Percentiles rank a stretch among this genome's conserved stretches.
These are phyloP conservation scores for Paradoxurus hermaphroditus DNA, from an alignment of 2,113 vertebrate species.

Conservation along the genomic window DNA sequence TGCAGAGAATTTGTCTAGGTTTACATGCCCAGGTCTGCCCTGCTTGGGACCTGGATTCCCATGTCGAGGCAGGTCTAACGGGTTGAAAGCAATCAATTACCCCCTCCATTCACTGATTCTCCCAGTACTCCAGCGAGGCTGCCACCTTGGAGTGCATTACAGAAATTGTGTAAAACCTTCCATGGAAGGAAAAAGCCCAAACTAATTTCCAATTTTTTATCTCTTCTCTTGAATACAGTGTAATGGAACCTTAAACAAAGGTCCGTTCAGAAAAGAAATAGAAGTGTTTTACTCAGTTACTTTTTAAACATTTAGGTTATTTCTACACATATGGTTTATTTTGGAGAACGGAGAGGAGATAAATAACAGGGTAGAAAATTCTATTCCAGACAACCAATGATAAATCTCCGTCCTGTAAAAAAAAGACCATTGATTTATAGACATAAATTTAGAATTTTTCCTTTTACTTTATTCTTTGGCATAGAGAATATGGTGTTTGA, in stretches of 20 bases:
- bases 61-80: background rate
- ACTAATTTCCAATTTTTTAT: background rate
- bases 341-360: background rate
- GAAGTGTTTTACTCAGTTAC: background rate
- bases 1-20: background rate
- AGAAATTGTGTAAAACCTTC: constrained; percentile 17
- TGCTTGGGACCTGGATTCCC: background rate
- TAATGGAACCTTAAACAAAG: constrained; percentile 14
- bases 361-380: background rate
- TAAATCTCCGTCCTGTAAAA: background rate
- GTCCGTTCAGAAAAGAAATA: constrained; percentile 24
- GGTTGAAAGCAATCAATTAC: background rate
- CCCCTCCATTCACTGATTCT: background rate
- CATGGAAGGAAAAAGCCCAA: background rate
- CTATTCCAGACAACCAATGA: background rate
- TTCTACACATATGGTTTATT: background rate
- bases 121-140: background rate
- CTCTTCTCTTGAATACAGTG: background rate
- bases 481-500: background rate
- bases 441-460: background rate
- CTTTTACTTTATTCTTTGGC: background rate
- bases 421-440: background rate
- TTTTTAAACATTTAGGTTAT: background rate
- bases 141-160: background rate
- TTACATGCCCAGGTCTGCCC: background rate